Percentiles rank a stretch among this genome's conserved stretches.
Evolutionary conservation across 2,113 vertebrate species (phyloP).

Genomic region (Aspiorhynchus laticeps): DNA sequence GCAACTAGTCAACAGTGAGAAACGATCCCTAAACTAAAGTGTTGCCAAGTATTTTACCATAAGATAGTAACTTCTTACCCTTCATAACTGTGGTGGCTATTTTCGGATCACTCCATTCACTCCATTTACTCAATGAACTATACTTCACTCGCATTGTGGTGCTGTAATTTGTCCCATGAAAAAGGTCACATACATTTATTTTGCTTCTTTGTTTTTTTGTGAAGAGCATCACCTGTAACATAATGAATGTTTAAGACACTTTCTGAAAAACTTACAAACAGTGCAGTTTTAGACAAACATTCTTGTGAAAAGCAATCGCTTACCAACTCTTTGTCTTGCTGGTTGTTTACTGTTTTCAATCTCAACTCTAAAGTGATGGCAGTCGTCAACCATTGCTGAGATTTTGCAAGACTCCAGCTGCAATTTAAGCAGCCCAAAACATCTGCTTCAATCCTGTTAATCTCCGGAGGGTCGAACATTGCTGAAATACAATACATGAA

Average conservation of each 20-base stretch:
- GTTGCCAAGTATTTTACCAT: not conserved
- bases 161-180: constrained; percentile 74
- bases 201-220: accelerated
- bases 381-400: constrained; percentile 61
- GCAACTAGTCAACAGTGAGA: no score
- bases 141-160: constrained; percentile 81
- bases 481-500: constrained; percentile 58
- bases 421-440: constrained; percentile 65
- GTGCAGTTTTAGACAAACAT: not conserved
- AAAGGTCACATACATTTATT: constrained; percentile 74
- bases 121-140: constrained; percentile 87
- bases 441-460: constrained; percentile 54
- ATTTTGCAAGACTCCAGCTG: constrained; percentile 64
- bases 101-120: constrained; percentile 81
- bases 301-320: not conserved
- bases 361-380: constrained; percentile 59
- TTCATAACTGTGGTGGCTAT: constrained; percentile 73
- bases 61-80: constrained; percentile 65
- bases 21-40: no score
- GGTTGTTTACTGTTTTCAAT: constrained; percentile 51
- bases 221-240: constrained; percentile 49
- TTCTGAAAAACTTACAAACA: not conserved
- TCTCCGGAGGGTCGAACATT: constrained; percentile 68
- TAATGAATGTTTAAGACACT: not conserved
- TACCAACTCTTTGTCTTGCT: constrained; percentile 54